Base-by-base conservation (phyloP, 2,113 vertebrate species). In the Forbesichthys agassizii region DNA sequence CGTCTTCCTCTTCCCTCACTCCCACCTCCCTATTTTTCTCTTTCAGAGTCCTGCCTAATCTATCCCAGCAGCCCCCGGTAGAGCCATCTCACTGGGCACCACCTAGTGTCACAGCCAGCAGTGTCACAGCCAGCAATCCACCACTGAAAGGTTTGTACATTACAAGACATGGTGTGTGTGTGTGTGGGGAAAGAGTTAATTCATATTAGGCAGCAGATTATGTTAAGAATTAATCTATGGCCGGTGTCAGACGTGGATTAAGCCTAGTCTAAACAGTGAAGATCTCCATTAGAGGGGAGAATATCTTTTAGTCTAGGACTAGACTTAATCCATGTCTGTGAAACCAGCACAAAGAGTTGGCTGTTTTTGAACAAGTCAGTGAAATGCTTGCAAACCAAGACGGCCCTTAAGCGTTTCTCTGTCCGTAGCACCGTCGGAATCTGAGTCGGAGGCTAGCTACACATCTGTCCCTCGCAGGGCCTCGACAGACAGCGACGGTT, bases 401-500 rank as follows among this genome's bases (percentile, higher is more conserved):
- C 9, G 5, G 1, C 1, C 0, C 66, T 53, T n/a, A 49, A 6
- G 36, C 7, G 36, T 42, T 59, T 16, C n/a, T 73, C 13, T 73
- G 48, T 74, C 18, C 16, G 33, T 86, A 92, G 91, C 10, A 62
- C 58, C 1, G 2, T 91, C 90, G 1, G 88, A 84, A 1, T 80
- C 90, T 0, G 92, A 88, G 12, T 93, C 92, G 0, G 92, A 93
- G 66, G 85, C 65, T 42, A 91, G 90, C 80, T 91, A 93, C 0
- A 33, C 78, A 0, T 67, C 90, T 0, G 79, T 63, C 47, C 87
- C 90, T 14, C 87, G 71, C 33, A 67, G 20, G 33, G 66, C 69
- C 0, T 81, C 81, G 0, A 46, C 72, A 4, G 53, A 48, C 54
- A 88, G 63, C 12, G 52, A 48, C 3, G 57, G 33, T 20, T 75